phyloP scores from a whole-genome alignment of 1,140 invertebrate species.

The Agrilus planipennis region DNA sequence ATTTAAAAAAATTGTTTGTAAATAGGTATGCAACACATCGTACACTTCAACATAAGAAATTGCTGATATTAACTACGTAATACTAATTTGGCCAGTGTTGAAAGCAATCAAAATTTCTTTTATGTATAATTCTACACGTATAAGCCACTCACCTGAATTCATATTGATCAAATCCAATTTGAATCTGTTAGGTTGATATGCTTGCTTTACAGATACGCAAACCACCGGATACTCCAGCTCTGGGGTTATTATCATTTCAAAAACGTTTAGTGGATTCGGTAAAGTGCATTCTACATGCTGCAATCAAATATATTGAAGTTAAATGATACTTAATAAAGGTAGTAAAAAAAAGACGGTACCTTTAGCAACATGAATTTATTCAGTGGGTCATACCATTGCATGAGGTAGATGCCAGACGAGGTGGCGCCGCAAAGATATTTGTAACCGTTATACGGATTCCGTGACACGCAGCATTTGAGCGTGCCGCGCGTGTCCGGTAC shows the following conservation, averaged over 20 bases:
- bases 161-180: conserved; percentile 88
- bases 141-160: conserved; percentile 48
- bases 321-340: background rate
- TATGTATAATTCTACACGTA: background rate
- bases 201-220: conserved; percentile 81
- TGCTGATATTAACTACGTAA: too few relatives aligned
- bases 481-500: conserved; percentile 95
- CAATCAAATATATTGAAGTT: conserved; percentile 16
- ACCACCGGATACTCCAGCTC: conserved; percentile 94
- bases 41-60: too few relatives aligned
- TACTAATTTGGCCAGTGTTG: too few relatives aligned
- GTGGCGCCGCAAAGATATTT: conserved; percentile 94
- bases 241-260: conserved; percentile 95
- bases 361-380: conserved; percentile 98
- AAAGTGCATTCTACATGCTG: conserved; percentile 77
- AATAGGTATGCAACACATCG: too few relatives aligned
- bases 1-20: too few relatives aligned
- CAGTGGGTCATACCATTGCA: conserved; percentile 99
- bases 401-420: conserved; percentile 84
- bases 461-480: conserved; percentile 82
- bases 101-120: too few relatives aligned
- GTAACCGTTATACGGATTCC: conserved; percentile 97
- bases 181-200: conserved; percentile 61
- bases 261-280: conserved; percentile 67
- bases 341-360: conserved; percentile 36